These are phyloP conservation scores for Drosophila triauraria DNA, from an alignment of 1,140 invertebrate genomes.

Conservation along the genomic window DNA sequence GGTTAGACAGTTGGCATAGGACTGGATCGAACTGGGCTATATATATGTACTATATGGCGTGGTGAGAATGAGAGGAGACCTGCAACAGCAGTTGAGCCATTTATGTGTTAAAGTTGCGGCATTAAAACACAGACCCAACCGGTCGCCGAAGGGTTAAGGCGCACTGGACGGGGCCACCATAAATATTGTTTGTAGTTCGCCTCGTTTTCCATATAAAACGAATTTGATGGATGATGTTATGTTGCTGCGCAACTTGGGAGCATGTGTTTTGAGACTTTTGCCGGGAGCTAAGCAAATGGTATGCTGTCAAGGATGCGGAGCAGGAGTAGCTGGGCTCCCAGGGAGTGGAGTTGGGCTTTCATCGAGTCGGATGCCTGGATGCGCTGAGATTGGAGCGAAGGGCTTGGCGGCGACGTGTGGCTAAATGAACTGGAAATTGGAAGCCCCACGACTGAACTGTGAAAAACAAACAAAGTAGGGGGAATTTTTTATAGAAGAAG, in stretches of 20 bases:
- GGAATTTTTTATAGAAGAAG: neutral
- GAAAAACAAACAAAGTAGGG: conserved; percentile 16
- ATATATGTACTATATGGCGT: neutral
- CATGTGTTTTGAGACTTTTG: conserved; percentile 76
- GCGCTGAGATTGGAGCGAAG: conserved; percentile 60
- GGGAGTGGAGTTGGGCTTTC: conserved; percentile 8
- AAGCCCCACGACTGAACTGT: neutral
- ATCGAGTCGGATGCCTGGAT: conserved; percentile 52
- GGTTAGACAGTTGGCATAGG: conserved; percentile 35
- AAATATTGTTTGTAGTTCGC: conserved; percentile 65
- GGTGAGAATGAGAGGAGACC: conserved; percentile 3
- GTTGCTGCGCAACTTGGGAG: conserved; percentile 74
- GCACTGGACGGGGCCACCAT: conserved; percentile 41
- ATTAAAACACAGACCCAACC: conserved; percentile 58
- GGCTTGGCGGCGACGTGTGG: conserved; percentile 49
- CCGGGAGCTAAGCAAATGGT: conserved; percentile 57
- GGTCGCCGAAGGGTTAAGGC: conserved; percentile 61
- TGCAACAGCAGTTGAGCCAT: conserved; percentile 50
- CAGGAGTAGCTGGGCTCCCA: neutral
- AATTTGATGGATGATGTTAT: conserved; percentile 81
- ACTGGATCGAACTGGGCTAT: conserved; percentile 1
- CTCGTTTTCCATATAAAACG: conserved; percentile 78
- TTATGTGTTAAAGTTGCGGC: conserved; percentile 64
- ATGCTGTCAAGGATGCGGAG: conserved; percentile 24
- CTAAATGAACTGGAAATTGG: conserved; percentile 66